Base-by-base conservation (phyloP, 2,797 vertebrate genomes). In the Malacoraja senta region DNA sequence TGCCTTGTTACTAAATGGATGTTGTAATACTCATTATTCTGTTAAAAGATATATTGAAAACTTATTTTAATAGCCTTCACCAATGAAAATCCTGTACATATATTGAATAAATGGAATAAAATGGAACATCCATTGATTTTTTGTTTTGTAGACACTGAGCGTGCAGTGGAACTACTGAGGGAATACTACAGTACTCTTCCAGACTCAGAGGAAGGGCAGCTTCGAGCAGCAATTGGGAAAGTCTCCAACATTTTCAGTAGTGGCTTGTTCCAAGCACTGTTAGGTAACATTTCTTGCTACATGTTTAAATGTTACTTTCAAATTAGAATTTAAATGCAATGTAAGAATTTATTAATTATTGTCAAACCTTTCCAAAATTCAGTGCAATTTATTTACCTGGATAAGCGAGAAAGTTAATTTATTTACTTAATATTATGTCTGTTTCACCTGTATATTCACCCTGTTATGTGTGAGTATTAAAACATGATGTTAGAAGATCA, bases 121-220 rank as follows among this genome's bases (percentile, higher is more conserved):
- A 7, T 68, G n/a, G n/a, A 88, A 19, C 32, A 44, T 68, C n/a
- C 32, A 1, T 88, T 88, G 32, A 32, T 88, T 32, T n/a, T 88
- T 88, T 84, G 58, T 32, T 68, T 88, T 35, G 84, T 68, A 88
- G 84, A 88, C 17, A 88, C 84, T 68, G 84, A 88, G n/a, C 84
- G 84, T 88, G 84, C 84, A 68, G 84, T 88, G 63, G 61, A 88
- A 19, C 65, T 88, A 68, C 84, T 88, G 63, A 63, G n/a, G 65
- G n/a, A 68, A 10, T 88, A 88, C 63, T 65, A 63, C 61, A 88
- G n/a, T 61, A 88, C 65, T 35, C 84, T 88, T 68, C 84, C 61
- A 88, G 84, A 88, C n/a, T 32, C n/a, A 21, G 84, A 68, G 38
- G 84, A 68, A 8, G 84, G 65, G 15, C 61, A 88, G n/a, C 84